Evolutionary conservation across 2,888 invertebrate species (phyloP), one percentile per base, ranked within the genome.

Genomic region (Scaptomyza flava): DNA sequence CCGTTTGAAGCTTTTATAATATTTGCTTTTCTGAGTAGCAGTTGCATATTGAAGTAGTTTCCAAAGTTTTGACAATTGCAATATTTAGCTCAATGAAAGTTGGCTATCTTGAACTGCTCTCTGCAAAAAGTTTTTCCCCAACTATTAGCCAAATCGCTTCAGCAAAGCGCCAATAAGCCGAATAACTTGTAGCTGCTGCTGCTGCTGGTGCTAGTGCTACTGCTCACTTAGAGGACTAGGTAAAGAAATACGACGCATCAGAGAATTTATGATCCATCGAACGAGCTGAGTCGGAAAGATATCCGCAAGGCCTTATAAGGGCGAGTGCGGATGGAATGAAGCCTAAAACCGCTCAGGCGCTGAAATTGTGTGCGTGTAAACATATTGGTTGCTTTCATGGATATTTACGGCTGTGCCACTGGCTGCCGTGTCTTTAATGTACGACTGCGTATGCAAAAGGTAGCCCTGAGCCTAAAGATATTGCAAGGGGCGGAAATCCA

Each of bases 231-330:
- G 48, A 58, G 60, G 33, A 31, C 57, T 52, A 50, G 56, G 59
- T 58, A 58, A 84, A 87, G 85, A 79, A 81, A 85, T 82, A 83
- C 77, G 74, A 66, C 71, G 53, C 72, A 65, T 68, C 51, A 71
- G 67, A 67, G 73, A 87, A 83, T 83, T 83, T 83, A 87, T 83
- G 87, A 83, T 87, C 77, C 83, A 83, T 87, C 73, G 82, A 79
- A 67, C 64, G 58, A 62, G 61, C 68, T 53, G 54, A 56, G 57
- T 34, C 50, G 66, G 64, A 59, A 68, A 67, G 67, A 66, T 66
- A 73, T 63, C 46, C 68, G 23, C 23, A 42, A 52, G 60, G 17
- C 12, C 42, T 14, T 9, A 31, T 17, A 41, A 14, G 38, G 9
- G 41, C 41, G 23, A 38, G 31, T 36, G 31, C 63, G 52, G 38